These are phyloP conservation scores for Thymallus thymallus DNA, from an alignment of 2,113 vertebrate genomes.

Conservation along the genomic window DNA sequence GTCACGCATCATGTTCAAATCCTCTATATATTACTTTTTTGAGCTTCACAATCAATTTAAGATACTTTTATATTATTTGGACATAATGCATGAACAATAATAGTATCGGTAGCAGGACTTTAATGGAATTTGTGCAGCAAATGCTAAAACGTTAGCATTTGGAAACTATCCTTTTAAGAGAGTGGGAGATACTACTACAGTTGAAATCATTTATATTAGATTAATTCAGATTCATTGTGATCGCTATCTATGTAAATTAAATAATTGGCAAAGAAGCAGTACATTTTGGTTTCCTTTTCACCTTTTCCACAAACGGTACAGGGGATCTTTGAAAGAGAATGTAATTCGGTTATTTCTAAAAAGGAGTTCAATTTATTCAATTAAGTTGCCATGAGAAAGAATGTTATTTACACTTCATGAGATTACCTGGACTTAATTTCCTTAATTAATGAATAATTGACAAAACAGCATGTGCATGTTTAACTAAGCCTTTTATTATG, in stretches of 20 bases:
- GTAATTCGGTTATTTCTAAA: constrained; percentile 58
- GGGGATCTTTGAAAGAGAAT: constrained; percentile 38
- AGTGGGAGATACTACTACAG: not conserved
- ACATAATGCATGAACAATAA: too few relatives aligned
- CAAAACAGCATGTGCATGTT: constrained; percentile 67
- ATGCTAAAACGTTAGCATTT: too few relatives aligned
- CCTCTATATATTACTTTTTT: too few relatives aligned
- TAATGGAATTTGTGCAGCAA: too few relatives aligned
- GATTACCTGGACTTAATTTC: constrained; percentile 71
- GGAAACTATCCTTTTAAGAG: too few relatives aligned
- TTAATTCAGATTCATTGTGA: not conserved
- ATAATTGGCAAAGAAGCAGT: constrained; percentile 22
- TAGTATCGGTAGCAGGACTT: too few relatives aligned
- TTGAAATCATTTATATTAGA: not conserved
- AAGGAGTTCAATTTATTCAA: constrained; percentile 60
- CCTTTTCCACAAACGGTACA: constrained; percentile 34
- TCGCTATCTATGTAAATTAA: not conserved
- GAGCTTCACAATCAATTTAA: too few relatives aligned
- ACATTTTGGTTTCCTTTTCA: constrained; percentile 27
- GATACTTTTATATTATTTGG: too few relatives aligned
- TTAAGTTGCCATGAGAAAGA: constrained; percentile 63
- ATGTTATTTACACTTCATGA: constrained; percentile 70
- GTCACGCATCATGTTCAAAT: too few relatives aligned
- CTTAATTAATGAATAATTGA: too few relatives aligned
- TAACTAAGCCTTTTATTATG: constrained; percentile 68